Base-by-base conservation (phyloP, 1,140 invertebrate genomes). In the Solenopsis invicta region DNA sequence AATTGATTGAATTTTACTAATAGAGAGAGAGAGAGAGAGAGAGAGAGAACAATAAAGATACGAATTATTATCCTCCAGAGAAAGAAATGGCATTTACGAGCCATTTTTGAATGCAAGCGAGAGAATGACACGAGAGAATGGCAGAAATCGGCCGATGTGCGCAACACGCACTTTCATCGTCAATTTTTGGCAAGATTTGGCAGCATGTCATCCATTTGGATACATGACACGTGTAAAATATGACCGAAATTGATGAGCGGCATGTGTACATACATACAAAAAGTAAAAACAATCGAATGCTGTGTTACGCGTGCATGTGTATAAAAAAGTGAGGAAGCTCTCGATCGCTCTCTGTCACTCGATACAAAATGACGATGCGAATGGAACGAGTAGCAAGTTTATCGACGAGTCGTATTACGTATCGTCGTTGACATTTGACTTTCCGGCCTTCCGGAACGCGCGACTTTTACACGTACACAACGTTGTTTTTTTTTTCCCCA, bases 381-480 rank as follows among this genome's bases (percentile, higher is more conserved):
- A 82, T 45, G 18, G 67, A 72, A 59, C 34, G 67, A 82, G 80
- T 61, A 18, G 24, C 80, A 72, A 72, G 67, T 82, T 82, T 71
- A 82, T 82, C 37, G 66, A 81, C 66, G 16, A 72, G 67, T 12
- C 5, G 18, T 34, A 45, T 81, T 82, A 61, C 54, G 24, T 71
- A 34, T 52, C 21, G 64, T 48, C 80, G 41, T 29, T 82, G 78
- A 82, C 52, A 82, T 72, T 61, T 74, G 80, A 82, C 67, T 82
- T 82, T 72, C 18, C 67, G 80, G 52, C 41, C n/a, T n/a, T n/a
- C n/a, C n/a, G n/a, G n/a, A n/a, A n/a, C n/a, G n/a, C n/a, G n/a
- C 67, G 24, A 29, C 29, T 72, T 82, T 74, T 59, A 37, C 80
- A 61, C 80, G 54, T 82, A 82, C 78, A 74, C 78, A 71, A 50